Base-by-base conservation (phyloP, 2,113 vertebrate species). In the Rattus rattus region DNA sequence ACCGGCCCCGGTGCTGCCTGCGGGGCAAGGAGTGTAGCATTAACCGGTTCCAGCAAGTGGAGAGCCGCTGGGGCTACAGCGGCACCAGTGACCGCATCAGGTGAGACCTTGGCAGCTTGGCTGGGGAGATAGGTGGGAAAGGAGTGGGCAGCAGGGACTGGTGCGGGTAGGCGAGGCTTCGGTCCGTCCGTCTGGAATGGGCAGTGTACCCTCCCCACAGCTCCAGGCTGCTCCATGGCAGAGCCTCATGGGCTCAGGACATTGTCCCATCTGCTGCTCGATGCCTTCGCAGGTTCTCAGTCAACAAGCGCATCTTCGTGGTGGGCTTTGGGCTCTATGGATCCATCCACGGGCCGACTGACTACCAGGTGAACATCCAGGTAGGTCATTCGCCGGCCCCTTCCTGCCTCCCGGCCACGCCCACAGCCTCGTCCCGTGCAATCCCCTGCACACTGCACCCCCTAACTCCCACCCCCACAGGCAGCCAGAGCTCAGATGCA, bases 11-110 rank as follows among this genome's bases (percentile, higher is more conserved):
- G 95, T 99, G 99, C 99, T 99, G 99, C 98, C 99, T 99, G 96
- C 99, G 99, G 0, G 99, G 99, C 95, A 99, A 99, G 98, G 99
- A 99, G 97, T 99, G 99, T 98, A 99, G 99, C 98, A 99, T 99
- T 98, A 99, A 99, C 43, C 99, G 99, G 52, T 99, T 99, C 97
- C 99, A 99, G 97, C 99, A 99, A 98, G 99, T 99, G 98, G 99
- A 99, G 98, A 99, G 99, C 98, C 99, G 99, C 98, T 99, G 99
- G 99, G 99, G 99, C 65, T 99, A 99, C 98, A 99, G 99, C 0
- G 99, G 99, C 83, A 99, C 99, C 13, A 99, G 99, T 30, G 99
- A 99, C 98, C 99, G 99, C 89, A 99, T 99, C 98, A 99, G 99
- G 99, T 99, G 95, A 52, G 73, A 28, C 28, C 22, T 8, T 3